Conservation (phyloP, 2,888 invertebrate species). For the Acronicta aceris region DNA sequence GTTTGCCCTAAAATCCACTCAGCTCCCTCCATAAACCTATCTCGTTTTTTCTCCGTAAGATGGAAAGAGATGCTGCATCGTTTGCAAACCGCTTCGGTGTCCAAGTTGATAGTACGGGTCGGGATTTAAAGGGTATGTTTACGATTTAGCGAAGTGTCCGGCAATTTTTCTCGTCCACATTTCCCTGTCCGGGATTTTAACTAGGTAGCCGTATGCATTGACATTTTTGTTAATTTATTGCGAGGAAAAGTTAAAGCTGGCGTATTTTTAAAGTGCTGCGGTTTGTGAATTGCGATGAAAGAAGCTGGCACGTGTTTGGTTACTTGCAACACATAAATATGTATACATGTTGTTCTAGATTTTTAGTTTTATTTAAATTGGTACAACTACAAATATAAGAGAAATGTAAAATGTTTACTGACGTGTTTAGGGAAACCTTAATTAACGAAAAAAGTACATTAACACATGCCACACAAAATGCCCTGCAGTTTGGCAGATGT, state of each 20-base stretch:
- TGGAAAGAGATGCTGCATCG: slow-evolving; percentile 30
- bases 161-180: slow-evolving; percentile 46
- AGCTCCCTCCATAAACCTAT: slow-evolving; percentile 20
- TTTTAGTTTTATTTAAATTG: no score
- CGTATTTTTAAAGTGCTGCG: slow-evolving; percentile 30
- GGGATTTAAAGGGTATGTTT: slow-evolving; percentile 55
- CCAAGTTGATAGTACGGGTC: slow-evolving; percentile 40
- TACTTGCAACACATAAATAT: no score
- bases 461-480: no score
- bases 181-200: slow-evolving; percentile 44
- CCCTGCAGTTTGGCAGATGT: no score
- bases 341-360: no score
- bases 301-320: not conserved
- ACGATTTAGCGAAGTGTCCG: slow-evolving; percentile 47
- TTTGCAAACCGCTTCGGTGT: slow-evolving; percentile 37
- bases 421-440: no score
- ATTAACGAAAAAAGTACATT: no score
- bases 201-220: slow-evolving; percentile 38
- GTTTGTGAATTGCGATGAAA: slow-evolving; percentile 13
- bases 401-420: no score
- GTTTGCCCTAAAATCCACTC: slow-evolving; percentile 28
- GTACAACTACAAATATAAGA: no score
- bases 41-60: slow-evolving; percentile 6
- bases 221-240: slow-evolving; percentile 43
- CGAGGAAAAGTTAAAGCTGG: slow-evolving; percentile 11